Percentiles rank a stretch among this genome's conserved stretches.
Conservation (phyloP, 2,113 vertebrate species). For the Telmatochromis sp. region DNA sequence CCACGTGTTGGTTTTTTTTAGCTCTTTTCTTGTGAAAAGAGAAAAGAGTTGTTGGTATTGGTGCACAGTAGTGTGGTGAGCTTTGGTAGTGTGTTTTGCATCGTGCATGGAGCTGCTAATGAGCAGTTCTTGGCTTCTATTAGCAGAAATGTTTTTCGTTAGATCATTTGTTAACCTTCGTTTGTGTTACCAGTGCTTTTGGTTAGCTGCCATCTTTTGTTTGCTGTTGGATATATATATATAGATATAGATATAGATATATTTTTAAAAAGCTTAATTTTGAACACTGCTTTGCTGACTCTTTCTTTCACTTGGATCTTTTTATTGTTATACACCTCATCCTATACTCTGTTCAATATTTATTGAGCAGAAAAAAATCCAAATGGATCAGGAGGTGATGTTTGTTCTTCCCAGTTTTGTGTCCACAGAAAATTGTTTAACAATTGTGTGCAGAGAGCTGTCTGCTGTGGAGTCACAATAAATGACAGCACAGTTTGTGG, state of each 20-base stretch:
- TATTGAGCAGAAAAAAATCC: background rate
- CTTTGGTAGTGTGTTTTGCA: background rate
- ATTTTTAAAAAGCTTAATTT: background rate
- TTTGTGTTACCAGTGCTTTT: background rate
- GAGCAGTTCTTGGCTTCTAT: background rate
- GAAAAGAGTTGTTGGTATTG: background rate
- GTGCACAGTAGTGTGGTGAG: background rate
- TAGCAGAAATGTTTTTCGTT: background rate
- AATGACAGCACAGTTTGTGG: background rate
- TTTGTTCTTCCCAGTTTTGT: background rate
- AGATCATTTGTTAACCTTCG: background rate
- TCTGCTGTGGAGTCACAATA: background rate
- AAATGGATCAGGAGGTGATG: background rate
- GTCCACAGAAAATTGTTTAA: background rate
- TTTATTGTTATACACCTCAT: background rate
- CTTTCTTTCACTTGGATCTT: background rate
- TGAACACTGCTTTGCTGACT: background rate
- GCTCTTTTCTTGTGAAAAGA: background rate
- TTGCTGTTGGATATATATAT: background rate
- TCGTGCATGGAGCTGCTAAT: background rate
- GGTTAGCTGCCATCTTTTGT: background rate
- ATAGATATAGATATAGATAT: accelerated
- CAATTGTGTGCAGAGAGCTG: background rate
- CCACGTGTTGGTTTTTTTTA: accelerated
- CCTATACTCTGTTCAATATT: background rate